Evolutionary conservation across 2,113 vertebrate genomes (phyloP), one percentile per base, ranked within the genome.

Genomic region (Notiomystis cincta): DNA sequence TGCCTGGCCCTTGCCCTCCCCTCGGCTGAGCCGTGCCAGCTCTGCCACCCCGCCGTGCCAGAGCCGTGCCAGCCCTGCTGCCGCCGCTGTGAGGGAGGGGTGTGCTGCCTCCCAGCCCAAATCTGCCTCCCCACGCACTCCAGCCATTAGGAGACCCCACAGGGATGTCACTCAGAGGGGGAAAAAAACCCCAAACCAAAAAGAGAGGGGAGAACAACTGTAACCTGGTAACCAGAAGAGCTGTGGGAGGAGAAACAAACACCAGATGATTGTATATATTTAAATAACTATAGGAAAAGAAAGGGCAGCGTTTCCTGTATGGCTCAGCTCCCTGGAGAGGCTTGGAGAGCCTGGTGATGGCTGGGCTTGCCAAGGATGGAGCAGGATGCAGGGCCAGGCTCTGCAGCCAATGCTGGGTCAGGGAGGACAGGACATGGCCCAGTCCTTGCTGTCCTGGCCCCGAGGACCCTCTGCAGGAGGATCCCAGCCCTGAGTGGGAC

Each of bases 191-290:
- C 65, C 40, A 44, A 30, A 15, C 13, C 25, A 16, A 44, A 51
- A 76, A 20, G 66, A 69, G 45, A 64, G 58, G 66, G 78, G 75
- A 70, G 54, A 93, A 94, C 78, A 94, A 56, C 78, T 92, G 96
- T 96, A 96, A 96, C 93, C 88, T 88, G 60, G 96, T 97, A 97
- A 96, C 96, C 90, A 50, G 84, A 20, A 92, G 80, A 95, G 65
- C 90, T 93, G 96, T 93, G 92, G 96, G 96, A 94, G 96, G 90
- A 93, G 92, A 89, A 95, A 95, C 93, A 94, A 96, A 96, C n/a
- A 95, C 47, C 22, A 86, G 88, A 84, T 90, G 90, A 90, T 81
- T 93, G 93, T 84, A 37, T 94, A 11, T 45, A 56, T 86, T 95
- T 90, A 92, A 94, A 94, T 89, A 94, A 88, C 71, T 67, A 64